Evolutionary conservation across 2,888 invertebrate species (phyloP).

Genomic region (Melipona bicolor): DNA sequence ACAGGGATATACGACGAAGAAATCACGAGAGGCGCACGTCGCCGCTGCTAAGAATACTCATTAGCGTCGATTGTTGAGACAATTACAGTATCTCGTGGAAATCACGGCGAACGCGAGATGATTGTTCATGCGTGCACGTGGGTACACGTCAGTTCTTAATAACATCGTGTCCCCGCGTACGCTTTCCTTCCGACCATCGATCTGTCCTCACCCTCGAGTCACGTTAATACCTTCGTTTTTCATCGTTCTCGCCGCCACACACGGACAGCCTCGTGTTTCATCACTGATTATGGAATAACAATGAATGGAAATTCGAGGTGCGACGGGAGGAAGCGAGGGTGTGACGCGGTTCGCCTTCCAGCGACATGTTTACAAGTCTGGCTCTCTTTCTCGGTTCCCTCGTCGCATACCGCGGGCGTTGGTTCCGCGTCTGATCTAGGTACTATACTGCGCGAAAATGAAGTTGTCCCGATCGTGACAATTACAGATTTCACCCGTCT

Average conservation of each 20-base stretch:
- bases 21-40: conserved; percentile 11
- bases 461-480: neutral
- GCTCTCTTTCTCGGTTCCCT: neutral
- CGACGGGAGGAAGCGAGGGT: conserved; percentile 28
- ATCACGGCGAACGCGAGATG: conserved; percentile 46
- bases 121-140: conserved; percentile 65
- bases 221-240: conserved; percentile 73
- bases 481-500: neutral
- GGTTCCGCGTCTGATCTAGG: neutral
- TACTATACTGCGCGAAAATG: neutral
- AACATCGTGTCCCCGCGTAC: conserved; percentile 69
- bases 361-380: conserved; percentile 53
- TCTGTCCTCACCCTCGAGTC: conserved; percentile 53
- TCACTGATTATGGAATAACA: conserved; percentile 53
- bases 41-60: conserved; percentile 12
- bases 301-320: conserved; percentile 59
- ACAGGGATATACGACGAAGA: neutral
- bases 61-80: conserved; percentile 48
- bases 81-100: conserved; percentile 52
- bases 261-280: conserved; percentile 54
- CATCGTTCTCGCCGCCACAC: conserved; percentile 59
- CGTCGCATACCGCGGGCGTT: conserved; percentile 14
- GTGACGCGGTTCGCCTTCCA: conserved; percentile 35
- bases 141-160: conserved; percentile 73
- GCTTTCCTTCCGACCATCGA: conserved; percentile 70